Evolutionary conservation across 2,797 vertebrate species (phyloP), one percentile per base, ranked within the genome.

Genomic region (Gypaetus barbatus): DNA sequence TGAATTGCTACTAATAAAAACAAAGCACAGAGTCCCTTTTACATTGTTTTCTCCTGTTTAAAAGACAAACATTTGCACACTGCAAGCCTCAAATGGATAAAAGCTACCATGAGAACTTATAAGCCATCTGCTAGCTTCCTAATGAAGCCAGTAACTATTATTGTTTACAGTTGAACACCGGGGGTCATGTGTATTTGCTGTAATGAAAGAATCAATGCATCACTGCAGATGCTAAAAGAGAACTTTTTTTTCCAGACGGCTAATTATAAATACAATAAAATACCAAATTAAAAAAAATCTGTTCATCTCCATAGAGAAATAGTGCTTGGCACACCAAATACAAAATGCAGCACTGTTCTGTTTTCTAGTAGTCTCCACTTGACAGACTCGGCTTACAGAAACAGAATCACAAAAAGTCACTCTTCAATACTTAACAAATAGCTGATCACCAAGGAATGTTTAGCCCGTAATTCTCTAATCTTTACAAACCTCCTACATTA

Each of bases 81-180:
- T 92, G 96, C 96, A 97, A 98, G 97, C 97, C 95, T 86, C 98
- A 97, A 96, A 97, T 97, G 97, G 95, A 96, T 98, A 97, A 97
- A 97, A 97, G 97, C 97, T 96, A 97, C 98, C 97, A 85, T 69
- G 96, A 98, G 98, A 97, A 98, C 98, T 98, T 95, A 97, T 96
- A 97, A 97, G 97, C 98, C 98, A 98, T 98, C 98, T 98, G 98
- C 97, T 97, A 94, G 97, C 92, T 97, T 97, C 97, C 98, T 98
- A 98, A 98, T 98, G 98, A 98, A 97, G 96, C 97, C 97, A 95
- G 97, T 98, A 98, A 97, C 97, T 97, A 96, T 97, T 97, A 97
- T 97, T 98, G 98, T 98, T 98, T 98, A 97, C 97, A 98, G 96
- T 96, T 95, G 94, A 98, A 97, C 98, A 97, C 95, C 87, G 58